These are phyloP conservation scores for human DNA, from an alignment of 2,113 vertebrate genomes.

Conservation along the genomic window GRCh38 chr1:177336501-177337000, in stretches of 20 bases:
- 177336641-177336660: background rate
- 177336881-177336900: background rate
- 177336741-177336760: background rate
- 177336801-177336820: background rate
- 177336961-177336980: background rate
- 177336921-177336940: background rate
- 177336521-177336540: background rate
- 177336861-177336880: background rate
- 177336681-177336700: background rate
- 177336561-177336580: background rate
- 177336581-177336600: background rate
- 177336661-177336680: background rate
- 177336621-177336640: background rate
- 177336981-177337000: background rate
- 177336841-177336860: background rate
- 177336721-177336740: background rate
- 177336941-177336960: background rate
- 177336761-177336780: background rate
- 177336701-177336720: background rate
- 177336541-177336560: background rate
- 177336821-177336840: background rate
- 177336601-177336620: background rate
- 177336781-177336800: constrained; percentile 31
- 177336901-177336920: background rate
- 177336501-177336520: background rate